Conservation (phyloP, 2,797 vertebrate genomes). For the Florisuga fusca region DNA sequence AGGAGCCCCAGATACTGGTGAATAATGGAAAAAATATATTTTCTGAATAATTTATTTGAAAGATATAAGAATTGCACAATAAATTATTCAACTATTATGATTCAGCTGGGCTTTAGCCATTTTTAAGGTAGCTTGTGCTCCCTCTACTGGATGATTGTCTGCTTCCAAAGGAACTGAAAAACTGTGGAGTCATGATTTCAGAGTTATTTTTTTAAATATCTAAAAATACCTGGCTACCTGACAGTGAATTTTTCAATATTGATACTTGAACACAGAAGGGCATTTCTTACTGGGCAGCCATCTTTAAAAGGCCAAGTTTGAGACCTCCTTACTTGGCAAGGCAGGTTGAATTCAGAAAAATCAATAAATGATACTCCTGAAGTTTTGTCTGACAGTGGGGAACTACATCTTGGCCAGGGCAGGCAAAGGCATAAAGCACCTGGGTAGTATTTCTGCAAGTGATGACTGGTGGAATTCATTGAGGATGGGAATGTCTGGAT, state of each 20-base stretch:
- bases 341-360: not conserved
- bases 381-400: not conserved
- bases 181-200: not conserved
- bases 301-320: not conserved
- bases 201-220: not conserved
- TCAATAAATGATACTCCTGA: not conserved
- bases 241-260: not conserved
- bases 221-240: not conserved
- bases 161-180: not conserved
- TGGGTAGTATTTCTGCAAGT: not conserved
- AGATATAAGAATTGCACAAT: slow-evolving; percentile 44
- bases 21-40: slow-evolving; percentile 68
- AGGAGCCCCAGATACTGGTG: slow-evolving; percentile 29
- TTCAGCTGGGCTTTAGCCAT: not conserved
- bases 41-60: slow-evolving; percentile 70
- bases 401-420: not conserved
- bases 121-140: slow-evolving; percentile 41
- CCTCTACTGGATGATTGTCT: slow-evolving; percentile 60
- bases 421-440: not conserved
- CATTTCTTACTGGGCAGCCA: not conserved
- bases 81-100: slow-evolving; percentile 60
- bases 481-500: not conserved
- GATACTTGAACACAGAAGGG: not conserved
- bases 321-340: not conserved
- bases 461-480: not conserved